phyloP scores from a whole-genome alignment of 2,888 invertebrate species.

The Sinohyriopsis cumingii region DNA sequence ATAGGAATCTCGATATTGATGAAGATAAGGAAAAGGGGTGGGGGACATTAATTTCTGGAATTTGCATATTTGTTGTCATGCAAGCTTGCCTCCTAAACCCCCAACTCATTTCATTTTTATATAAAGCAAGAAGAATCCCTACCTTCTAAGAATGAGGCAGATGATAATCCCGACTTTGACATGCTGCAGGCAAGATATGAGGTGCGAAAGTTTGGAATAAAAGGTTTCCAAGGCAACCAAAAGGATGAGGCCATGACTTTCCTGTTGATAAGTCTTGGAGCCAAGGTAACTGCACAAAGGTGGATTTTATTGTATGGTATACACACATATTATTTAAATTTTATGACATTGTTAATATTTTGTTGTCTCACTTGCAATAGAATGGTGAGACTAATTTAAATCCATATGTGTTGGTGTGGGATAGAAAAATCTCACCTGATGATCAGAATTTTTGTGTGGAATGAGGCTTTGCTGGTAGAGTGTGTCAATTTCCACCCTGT shows the following conservation, averaged over 20 bases:
- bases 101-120: too few species aligned
- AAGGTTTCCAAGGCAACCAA: constrained; percentile 81
- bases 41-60: too few species aligned
- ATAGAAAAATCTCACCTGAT: too few species aligned
- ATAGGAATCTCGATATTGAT: too few species aligned
- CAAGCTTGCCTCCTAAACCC: too few species aligned
- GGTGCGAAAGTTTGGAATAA: constrained; percentile 87
- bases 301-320: background rate
- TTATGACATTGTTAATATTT: background rate
- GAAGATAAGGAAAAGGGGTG: too few species aligned
- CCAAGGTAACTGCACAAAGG: constrained; percentile 74
- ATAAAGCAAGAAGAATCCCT: background rate
- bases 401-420: too few species aligned
- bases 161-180: constrained; percentile 73
- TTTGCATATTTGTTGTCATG: too few species aligned
- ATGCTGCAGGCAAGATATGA: constrained; percentile 86
- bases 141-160: background rate
- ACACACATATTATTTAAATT: background rate
- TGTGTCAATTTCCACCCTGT: too few species aligned
- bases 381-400: background rate
- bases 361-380: background rate
- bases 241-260: constrained; percentile 86
- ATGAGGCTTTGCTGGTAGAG: too few species aligned
- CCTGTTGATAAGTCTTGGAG: constrained; percentile 86
- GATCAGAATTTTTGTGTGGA: too few species aligned